Base-by-base conservation (phyloP, 2,797 vertebrate species). In the Parauchenoglanis ngamensis region DNA sequence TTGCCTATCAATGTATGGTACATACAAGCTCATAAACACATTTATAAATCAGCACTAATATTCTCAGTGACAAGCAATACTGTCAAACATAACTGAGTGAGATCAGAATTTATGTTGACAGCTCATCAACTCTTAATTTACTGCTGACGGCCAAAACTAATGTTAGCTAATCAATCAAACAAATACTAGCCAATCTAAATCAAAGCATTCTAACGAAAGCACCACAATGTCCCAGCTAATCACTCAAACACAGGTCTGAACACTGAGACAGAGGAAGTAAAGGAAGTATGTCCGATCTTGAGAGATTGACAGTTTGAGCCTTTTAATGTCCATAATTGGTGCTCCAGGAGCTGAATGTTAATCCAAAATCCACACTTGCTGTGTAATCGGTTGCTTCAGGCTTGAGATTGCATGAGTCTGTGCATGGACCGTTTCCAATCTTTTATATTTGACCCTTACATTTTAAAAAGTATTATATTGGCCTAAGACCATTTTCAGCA, bases 381-480 rank as follows among this genome's bases (percentile, higher is more conserved):
- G 54, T 23, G 54, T 79, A 79, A 79, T 79, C 77, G 31, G 82
- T 78, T 79, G 83, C 83, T 85, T 67, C 76, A 70, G 79, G 73
- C 76, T 80, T 80, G 40, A 87, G 88, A 86, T 77, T 83, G 72
- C 83, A 86, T 88, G 73, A 72, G 85, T 56, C 28, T 28, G 23
- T 49, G 35, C 40, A 40, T 72, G 23, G 72, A n/a, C 72, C n/a
- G 17, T 13, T 75, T 49, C 44, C 15, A n/a, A 25, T 70, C 86
- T 54, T 77, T 31, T 54, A 78, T 1, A 19, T 12, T 35, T 2
- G 11, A 54, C 56, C 21, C 15, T 3, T 19, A 13, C 7, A 31
- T 19, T 56, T 35, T 15, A 44, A 72, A 44, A 25, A 7, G 73
- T 28, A 15, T 77, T 54, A 28, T 54, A 15, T 17, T 35, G 28